Percentiles rank a stretch among this genome's conserved stretches.
These are phyloP conservation scores for Dryocosmus kuriphilus DNA, from an alignment of 2,888 invertebrate species.

Conservation along the genomic window DNA sequence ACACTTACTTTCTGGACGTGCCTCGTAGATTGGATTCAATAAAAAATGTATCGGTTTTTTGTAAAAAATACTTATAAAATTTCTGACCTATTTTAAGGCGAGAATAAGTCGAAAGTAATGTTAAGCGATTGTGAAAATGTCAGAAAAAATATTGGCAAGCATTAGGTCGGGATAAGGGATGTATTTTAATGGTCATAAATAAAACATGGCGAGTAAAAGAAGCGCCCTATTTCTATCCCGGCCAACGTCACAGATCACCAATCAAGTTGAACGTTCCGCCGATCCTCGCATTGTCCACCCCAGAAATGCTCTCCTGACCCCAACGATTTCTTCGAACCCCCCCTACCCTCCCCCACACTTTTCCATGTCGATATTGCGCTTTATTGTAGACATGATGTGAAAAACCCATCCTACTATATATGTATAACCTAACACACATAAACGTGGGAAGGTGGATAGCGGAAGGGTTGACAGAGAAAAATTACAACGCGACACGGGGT, in stretches of 20 bases:
- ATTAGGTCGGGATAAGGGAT: background rate
- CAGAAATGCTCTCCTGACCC: slow-evolving; percentile 12
- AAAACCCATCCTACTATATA: slow-evolving; percentile 34
- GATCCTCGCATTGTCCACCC: slow-evolving; percentile 27
- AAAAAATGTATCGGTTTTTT: too few relatives aligned
- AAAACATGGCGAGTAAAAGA: slow-evolving; percentile 10
- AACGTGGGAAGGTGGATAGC: slow-evolving; percentile 23
- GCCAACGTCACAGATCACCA: slow-evolving; percentile 10
- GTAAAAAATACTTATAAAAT: too few relatives aligned
- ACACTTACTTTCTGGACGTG: too few relatives aligned
- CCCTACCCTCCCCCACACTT: slow-evolving; percentile 21
- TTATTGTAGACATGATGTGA: slow-evolving; percentile 54
- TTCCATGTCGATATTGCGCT: slow-evolving; percentile 53
- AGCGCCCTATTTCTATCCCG: slow-evolving; percentile 8
- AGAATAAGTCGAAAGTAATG: too few relatives aligned
- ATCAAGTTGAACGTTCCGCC: slow-evolving; percentile 25
- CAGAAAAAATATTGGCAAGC: background rate
- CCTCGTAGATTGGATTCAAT: too few relatives aligned
- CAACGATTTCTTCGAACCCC: slow-evolving; percentile 10
- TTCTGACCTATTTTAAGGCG: too few relatives aligned
- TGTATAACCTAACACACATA: slow-evolving; percentile 20
- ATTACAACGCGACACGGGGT: slow-evolving; percentile 51
- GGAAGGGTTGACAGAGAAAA: slow-evolving; percentile 56
- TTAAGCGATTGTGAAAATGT: too few relatives aligned
- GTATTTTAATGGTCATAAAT: background rate